phyloP scores from a whole-genome alignment of 2,888 invertebrate species.

The Rhingia rostrata region DNA sequence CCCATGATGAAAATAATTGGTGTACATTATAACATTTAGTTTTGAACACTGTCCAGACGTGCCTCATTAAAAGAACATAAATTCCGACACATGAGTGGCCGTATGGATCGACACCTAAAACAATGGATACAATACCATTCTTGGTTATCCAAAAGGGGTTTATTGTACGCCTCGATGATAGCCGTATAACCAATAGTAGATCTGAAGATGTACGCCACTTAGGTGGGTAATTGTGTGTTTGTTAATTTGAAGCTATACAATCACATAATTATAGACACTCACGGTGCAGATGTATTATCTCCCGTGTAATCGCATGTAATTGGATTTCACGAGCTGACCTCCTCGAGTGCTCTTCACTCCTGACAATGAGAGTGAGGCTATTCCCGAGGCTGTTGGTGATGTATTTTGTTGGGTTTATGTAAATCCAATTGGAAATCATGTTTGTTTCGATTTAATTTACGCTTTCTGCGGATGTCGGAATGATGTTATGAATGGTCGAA shows the following conservation, averaged over 20 bases:
- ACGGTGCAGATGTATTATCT: conserved; percentile 21
- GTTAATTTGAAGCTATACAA: conserved; percentile 43
- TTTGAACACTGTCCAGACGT: conserved; percentile 9
- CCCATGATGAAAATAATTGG: conserved; percentile 11
- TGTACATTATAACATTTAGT: conserved; percentile 2
- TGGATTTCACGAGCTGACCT: conserved; percentile 30
- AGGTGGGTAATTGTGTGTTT: conserved; percentile 47
- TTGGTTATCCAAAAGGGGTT: conserved; percentile 25
- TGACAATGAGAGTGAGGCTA: not conserved
- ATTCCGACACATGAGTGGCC: not conserved
- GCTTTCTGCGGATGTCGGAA: conserved; percentile 11
- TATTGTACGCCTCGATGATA: conserved; percentile 53
- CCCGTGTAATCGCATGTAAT: conserved; percentile 35
- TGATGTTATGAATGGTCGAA: not conserved
- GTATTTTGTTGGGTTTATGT: conserved; percentile 25
- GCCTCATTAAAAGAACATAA: not conserved
- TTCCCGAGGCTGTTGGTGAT: not conserved
- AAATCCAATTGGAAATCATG: conserved; percentile 18
- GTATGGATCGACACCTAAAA: not conserved
- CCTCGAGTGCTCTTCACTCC: conserved; percentile 21
- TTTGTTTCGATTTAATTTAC: conserved; percentile 15
- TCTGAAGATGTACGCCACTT: conserved; percentile 47
- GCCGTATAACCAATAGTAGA: conserved; percentile 29
- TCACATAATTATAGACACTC: conserved; percentile 27
- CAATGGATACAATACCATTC: conserved; percentile 5